phyloP scores from a whole-genome alignment of 2,113 vertebrate genomes.

The Megalops atlanticus region DNA sequence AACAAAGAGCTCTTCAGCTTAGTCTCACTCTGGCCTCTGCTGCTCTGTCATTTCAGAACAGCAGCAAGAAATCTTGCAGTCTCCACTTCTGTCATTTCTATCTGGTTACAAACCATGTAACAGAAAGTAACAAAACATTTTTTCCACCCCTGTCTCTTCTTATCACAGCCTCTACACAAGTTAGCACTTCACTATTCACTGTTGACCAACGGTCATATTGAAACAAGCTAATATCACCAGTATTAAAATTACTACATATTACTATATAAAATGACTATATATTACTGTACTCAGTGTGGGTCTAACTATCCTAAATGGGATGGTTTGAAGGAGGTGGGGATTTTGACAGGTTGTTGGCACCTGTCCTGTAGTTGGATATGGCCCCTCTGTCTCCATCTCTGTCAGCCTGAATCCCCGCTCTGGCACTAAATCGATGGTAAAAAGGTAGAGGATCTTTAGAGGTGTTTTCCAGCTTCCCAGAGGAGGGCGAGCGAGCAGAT shows the following conservation, averaged over 20 bases:
- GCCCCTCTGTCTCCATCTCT: conserved; percentile 23
- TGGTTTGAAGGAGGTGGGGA: background rate
- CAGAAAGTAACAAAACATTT: too few species aligned
- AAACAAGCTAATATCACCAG: too few species aligned
- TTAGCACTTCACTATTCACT: too few species aligned
- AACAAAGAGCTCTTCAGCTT: background rate
- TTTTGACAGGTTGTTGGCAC: conserved; percentile 16
- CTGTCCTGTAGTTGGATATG: conserved; percentile 15
- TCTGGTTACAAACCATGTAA: too few species aligned
- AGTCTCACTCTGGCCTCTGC: background rate
- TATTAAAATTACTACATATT: too few species aligned
- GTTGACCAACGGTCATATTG: too few species aligned
- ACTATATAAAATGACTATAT: too few species aligned
- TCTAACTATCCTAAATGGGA: too few species aligned
- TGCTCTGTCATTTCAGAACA: background rate
- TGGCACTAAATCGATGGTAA: conserved; percentile 41
- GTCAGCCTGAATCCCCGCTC: conserved; percentile 16
- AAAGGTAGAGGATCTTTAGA: conserved; percentile 23
- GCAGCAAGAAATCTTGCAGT: background rate
- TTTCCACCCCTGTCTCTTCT: too few species aligned
- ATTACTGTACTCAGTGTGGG: too few species aligned
- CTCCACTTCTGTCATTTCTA: background rate
- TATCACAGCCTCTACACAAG: too few species aligned
- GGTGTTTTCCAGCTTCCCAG: conserved; percentile 21
- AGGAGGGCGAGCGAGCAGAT: conserved; percentile 22